Percentiles rank a stretch among this genome's conserved stretches.
Evolutionary conservation across 2,113 vertebrate genomes (phyloP).

Genomic region (Pampusana beccarii): DNA sequence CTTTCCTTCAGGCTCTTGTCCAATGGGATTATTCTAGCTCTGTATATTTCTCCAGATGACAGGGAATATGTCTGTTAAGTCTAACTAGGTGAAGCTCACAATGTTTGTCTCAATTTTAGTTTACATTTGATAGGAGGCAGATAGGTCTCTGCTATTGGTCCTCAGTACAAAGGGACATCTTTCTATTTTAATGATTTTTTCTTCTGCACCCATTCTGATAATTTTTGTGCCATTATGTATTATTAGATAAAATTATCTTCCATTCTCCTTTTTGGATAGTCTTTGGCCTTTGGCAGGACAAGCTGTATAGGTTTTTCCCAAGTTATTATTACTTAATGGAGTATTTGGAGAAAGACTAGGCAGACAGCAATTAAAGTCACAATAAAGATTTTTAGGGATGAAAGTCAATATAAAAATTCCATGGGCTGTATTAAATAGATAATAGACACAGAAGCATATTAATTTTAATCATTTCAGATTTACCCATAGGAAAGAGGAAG

Average conservation of each 20-base stretch:
- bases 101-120: neutral
- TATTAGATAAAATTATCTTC: neutral
- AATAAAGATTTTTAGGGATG: neutral
- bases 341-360: neutral
- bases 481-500: neutral
- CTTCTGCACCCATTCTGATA: neutral
- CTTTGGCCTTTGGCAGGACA: neutral
- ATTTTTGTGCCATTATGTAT: neutral
- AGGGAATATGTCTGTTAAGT: neutral
- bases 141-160: neutral
- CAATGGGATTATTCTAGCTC: neutral
- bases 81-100: neutral
- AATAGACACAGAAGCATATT: neutral
- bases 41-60: neutral
- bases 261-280: neutral
- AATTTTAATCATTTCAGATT: neutral
- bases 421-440: neutral
- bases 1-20: neutral
- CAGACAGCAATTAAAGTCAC: neutral
- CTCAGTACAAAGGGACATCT: neutral
- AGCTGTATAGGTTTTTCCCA: neutral
- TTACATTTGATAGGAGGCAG: neutral
- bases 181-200: neutral
- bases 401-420: slow-evolving; percentile 1
- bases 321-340: neutral